Evolutionary conservation across 2,113 vertebrate genomes (phyloP).

Genomic region (Engystomops pustulosus): DNA sequence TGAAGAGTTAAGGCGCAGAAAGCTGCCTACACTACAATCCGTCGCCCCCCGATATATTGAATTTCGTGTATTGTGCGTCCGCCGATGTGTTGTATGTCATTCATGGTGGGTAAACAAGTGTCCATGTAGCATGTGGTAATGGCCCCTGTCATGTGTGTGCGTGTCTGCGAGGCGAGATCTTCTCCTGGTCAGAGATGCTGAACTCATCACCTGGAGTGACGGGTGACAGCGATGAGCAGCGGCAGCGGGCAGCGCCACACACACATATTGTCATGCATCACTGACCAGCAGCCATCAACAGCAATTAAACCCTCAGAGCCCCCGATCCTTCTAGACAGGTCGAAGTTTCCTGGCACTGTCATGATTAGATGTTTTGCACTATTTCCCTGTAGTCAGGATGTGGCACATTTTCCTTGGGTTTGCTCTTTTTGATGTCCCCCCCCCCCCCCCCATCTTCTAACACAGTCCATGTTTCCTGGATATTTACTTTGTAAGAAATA

Average conservation of each 20-base stretch:
- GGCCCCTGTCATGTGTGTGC: conserved; percentile 28
- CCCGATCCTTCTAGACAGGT: conserved; percentile 83
- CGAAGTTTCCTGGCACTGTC: conserved; percentile 82
- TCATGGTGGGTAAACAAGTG: conserved; percentile 6
- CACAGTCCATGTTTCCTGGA: background rate
- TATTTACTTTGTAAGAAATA: background rate
- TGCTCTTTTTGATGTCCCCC: conserved; percentile 74
- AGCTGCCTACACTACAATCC: background rate
- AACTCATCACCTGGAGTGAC: conserved; percentile 83
- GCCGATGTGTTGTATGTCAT: background rate
- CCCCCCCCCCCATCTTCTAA: conserved; percentile 62
- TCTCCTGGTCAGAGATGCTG: conserved; percentile 62
- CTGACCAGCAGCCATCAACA: conserved; percentile 81
- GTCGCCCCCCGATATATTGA: too few species aligned
- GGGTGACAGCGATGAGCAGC: conserved; percentile 79
- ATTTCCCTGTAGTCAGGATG: conserved; percentile 77
- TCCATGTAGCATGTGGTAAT: background rate
- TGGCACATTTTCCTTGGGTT: conserved; percentile 68
- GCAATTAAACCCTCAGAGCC: conserved; percentile 79
- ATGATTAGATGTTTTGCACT: conserved; percentile 79
- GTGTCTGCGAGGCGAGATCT: conserved; percentile 61
- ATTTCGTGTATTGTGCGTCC: too few species aligned
- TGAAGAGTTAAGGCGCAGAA: too few species aligned
- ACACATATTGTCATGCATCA: conserved; percentile 77
- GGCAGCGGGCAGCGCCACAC: conserved; percentile 74